Evolutionary conservation across 2,888 invertebrate genomes (phyloP), one percentile per base, ranked within the genome.

Genomic region (Spilosoma lubricipeda): DNA sequence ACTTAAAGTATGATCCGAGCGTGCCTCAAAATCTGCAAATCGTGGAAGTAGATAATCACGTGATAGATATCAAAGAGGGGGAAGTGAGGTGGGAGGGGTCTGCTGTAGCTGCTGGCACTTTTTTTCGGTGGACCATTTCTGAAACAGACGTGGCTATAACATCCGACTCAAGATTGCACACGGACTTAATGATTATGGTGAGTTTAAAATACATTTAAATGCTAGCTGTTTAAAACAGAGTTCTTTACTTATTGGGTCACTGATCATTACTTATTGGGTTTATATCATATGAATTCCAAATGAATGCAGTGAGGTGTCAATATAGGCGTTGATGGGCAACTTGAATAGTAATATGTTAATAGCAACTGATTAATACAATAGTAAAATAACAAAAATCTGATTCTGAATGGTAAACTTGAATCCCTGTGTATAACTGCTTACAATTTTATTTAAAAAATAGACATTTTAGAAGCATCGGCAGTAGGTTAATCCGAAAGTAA

Each of bases 1-100:
- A 95, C 80, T 88, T 95, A 79, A 95, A 94, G 85, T 95, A 95
- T 83, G 95, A 95, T 63, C 93, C 93, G 0, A 92, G 89, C 70
- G 93, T 93, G 39, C 95, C 95, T 1, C 94, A 94, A 81, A 95
- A 95, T 76, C 82, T 95, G n/a, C 94, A 93, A 78, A 95, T 95
- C 39, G 88, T 95, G 56, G 93, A 95, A 81, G 91, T 95, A 23
- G 93, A 95, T 78, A 94, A 89, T 77, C 92, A 94, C 67, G 91
- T 95, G 8, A 93, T 94, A 80, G 93, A 95, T 79, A 92, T 94
- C 65, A 94, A 92, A 77, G 95, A 95, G 76, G 91, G 87, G 2
- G 88, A 86, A 23, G 82, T 79, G 4, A 89, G 89, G 3, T 91
- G 89, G 86, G 93, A 94, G 76, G 95, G 95, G 2, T 88, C 89